A percentile compares a stretch with the other conserved stretches of the same genome.
Evolutionary conservation across 2,113 vertebrate species (phyloP).

Genomic region (Accipiter virgatus): DNA sequence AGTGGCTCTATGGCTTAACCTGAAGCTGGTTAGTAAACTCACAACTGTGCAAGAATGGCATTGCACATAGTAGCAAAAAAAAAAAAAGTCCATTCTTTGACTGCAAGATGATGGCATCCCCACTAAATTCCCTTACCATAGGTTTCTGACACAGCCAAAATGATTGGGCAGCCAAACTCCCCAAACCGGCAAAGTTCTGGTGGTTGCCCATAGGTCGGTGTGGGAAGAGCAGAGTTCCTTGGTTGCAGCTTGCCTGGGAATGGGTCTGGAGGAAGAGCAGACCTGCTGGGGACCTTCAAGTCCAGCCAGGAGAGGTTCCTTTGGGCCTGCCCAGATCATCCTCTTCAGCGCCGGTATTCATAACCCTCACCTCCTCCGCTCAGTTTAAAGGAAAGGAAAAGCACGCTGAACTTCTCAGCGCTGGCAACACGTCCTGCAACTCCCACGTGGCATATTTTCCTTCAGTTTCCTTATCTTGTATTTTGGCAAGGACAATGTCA

Average conservation of each 20-base stretch:
- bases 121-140: not conserved
- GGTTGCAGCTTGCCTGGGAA: not conserved
- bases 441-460: not conserved
- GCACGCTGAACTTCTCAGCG: not conserved
- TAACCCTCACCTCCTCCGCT: not conserved
- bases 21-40: not conserved
- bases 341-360: not conserved
- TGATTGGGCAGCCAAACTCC: not conserved
- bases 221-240: not conserved
- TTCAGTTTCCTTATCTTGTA: not conserved
- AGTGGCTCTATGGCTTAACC: not conserved
- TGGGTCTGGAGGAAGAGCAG: not conserved
- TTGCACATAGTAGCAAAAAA: too few species aligned
- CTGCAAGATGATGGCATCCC: not conserved
- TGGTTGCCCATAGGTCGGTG: not conserved
- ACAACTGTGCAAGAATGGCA: not conserved
- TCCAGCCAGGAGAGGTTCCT: not conserved
- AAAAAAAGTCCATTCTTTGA: not conserved
- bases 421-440: not conserved
- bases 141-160: not conserved
- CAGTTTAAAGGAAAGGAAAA: not conserved
- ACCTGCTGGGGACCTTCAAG: not conserved
- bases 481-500: not conserved
- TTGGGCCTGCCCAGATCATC: not conserved
- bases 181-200: accelerated